These are phyloP conservation scores for Diabrotica undecimpunctata DNA, from an alignment of 1,140 invertebrate genomes.

Conservation along the genomic window DNA sequence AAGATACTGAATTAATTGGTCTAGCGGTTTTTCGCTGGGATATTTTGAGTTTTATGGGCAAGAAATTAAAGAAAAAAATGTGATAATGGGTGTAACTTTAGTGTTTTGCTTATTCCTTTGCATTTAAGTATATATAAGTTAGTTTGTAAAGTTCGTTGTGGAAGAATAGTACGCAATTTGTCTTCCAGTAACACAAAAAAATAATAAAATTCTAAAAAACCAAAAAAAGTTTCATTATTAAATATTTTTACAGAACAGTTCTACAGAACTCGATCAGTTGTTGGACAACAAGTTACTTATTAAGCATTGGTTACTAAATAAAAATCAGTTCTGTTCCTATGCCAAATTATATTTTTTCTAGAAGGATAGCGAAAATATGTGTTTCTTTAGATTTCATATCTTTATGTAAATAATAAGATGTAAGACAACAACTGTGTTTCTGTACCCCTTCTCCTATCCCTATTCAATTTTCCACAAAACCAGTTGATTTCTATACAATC, in stretches of 20 bases:
- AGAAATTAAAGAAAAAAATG: conserved; percentile 33
- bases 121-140: conserved; percentile 39
- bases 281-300: background rate
- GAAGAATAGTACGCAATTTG: conserved; percentile 39
- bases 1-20: conserved; percentile 15
- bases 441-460: background rate
- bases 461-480: background rate
- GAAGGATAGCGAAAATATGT: conserved; percentile 7
- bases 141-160: conserved; percentile 42
- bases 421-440: conserved; percentile 2
- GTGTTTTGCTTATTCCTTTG: conserved; percentile 38
- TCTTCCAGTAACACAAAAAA: conserved; percentile 45
- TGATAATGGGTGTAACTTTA: conserved; percentile 36
- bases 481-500: too few species aligned
- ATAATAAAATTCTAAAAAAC: conserved; percentile 28
- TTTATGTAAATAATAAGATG: conserved; percentile 15
- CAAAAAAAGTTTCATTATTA: background rate
- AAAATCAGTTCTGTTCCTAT: conserved; percentile 12
- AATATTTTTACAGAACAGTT: background rate
- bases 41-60: conserved; percentile 19
- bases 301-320: conserved; percentile 1
- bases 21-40: conserved; percentile 5
- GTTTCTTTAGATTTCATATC: conserved; percentile 15
- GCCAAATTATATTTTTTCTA: conserved; percentile 17
- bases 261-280: background rate